Percentiles rank a stretch among this genome's conserved stretches.
These are phyloP conservation scores for Phanerotoma sp. DNA, from an alignment of 2,888 invertebrate genomes.

Conservation along the genomic window DNA sequence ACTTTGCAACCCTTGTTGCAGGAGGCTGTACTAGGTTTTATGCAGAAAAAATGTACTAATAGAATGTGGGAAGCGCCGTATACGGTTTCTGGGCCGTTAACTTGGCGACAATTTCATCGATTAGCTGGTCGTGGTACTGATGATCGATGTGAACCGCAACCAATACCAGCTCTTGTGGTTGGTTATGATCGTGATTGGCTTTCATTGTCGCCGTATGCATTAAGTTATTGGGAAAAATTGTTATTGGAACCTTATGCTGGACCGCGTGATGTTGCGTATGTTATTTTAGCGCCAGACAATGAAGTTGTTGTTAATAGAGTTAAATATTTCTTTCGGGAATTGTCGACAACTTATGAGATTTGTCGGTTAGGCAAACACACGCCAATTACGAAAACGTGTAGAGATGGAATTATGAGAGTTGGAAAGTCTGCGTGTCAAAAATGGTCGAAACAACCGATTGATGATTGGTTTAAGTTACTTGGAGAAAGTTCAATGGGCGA, in stretches of 20 bases:
- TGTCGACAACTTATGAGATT: constrained; percentile 92
- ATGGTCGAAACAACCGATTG: constrained; percentile 67
- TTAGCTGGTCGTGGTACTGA: constrained; percentile 92
- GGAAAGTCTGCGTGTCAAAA: constrained; percentile 68
- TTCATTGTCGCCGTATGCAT: constrained; percentile 89
- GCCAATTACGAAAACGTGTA: constrained; percentile 79
- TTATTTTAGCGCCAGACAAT: constrained; percentile 92
- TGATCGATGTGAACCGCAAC: constrained; percentile 96
- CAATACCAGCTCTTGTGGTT: constrained; percentile 90
- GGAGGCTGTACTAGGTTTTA: constrained; percentile 70
- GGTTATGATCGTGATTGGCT: constrained; percentile 96
- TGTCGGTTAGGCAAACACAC: constrained; percentile 92
- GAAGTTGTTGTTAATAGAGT: constrained; percentile 78
- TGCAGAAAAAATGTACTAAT: constrained; percentile 83
- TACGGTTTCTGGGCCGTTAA: constrained; percentile 92
- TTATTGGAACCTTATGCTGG: constrained; percentile 96
- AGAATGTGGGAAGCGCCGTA: constrained; percentile 92
- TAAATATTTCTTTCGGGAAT: constrained; percentile 86
- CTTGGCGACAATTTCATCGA: constrained; percentile 97
- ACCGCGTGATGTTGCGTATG: constrained; percentile 90
- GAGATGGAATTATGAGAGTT: constrained; percentile 87
- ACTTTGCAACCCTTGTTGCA: constrained; percentile 89
- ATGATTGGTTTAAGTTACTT: constrained; percentile 87
- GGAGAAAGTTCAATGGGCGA: constrained; percentile 80
- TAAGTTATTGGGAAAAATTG: constrained; percentile 96